phyloP scores from a whole-genome alignment of 2,113 vertebrate species.

The Ailuropoda melanoleuca region DNA sequence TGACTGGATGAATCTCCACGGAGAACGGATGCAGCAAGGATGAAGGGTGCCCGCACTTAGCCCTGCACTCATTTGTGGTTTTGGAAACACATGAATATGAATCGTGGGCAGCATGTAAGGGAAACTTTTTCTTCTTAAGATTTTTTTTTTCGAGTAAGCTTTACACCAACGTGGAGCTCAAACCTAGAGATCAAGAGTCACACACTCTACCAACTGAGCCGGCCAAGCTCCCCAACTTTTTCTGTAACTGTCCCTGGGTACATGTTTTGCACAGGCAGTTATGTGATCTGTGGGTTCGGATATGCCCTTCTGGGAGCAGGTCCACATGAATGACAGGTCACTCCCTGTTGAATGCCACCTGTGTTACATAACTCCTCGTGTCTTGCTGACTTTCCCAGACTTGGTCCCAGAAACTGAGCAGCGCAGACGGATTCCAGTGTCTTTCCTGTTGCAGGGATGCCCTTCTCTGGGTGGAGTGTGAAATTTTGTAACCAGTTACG shows the following conservation, averaged over 20 bases:
- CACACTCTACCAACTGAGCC: not conserved
- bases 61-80: not conserved
- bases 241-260: not conserved
- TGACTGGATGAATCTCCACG: not conserved
- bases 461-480: not conserved
- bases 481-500: not conserved
- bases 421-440: not conserved
- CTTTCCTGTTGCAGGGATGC: not conserved
- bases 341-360: not conserved
- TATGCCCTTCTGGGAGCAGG: not conserved
- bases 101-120: not conserved
- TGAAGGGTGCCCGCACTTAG: not conserved
- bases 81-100: not conserved
- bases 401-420: not conserved
- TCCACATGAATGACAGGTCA: not conserved
- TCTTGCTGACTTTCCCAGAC: not conserved
- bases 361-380: not conserved
- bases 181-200: not conserved
- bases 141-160: not conserved
- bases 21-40: not conserved
- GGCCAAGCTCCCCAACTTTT: not conserved
- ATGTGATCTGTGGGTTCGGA: not conserved
- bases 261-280: not conserved
- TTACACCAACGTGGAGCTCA: not conserved
- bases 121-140: not conserved